phyloP scores from a whole-genome alignment of 1,140 invertebrate species.

The Pararge aegeria region DNA sequence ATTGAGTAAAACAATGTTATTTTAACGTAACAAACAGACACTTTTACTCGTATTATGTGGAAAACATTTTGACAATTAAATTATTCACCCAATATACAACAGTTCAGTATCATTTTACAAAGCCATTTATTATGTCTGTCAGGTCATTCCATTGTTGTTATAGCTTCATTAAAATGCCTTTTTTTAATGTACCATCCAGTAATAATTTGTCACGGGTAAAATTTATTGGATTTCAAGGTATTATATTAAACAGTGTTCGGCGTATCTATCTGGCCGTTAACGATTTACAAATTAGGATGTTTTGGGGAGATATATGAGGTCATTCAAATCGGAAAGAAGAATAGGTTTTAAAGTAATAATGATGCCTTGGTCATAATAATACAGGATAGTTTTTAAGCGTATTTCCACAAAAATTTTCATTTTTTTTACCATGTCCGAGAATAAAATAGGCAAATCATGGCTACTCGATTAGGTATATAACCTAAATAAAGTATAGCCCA shows the following conservation, averaged over 20 bases:
- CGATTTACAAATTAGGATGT: background rate
- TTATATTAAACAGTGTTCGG: background rate
- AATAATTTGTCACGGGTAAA: slow-evolving; percentile 1
- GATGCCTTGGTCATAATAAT: too few species aligned
- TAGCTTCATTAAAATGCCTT: background rate
- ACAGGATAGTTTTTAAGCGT: too few species aligned
- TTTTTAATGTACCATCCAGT: background rate
- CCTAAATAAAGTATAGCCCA: too few species aligned
- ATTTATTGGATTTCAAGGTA: slow-evolving; percentile 1
- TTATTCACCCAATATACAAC: background rate
- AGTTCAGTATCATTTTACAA: background rate
- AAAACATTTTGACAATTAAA: background rate
- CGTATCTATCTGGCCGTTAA: background rate
- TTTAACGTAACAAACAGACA: too few species aligned
- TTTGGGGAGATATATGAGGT: background rate
- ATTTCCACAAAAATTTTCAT: too few species aligned
- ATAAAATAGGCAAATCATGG: too few species aligned
- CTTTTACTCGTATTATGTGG: too few species aligned
- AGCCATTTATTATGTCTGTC: background rate
- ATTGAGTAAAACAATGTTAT: too few species aligned
- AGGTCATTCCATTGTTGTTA: background rate
- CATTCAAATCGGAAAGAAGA: too few species aligned
- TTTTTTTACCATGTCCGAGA: too few species aligned
- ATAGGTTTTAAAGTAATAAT: too few species aligned
- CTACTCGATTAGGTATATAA: too few species aligned